Percentiles rank a stretch among this genome's conserved stretches.
These are phyloP conservation scores for Phasia obesa DNA, from an alignment of 2,888 invertebrate species.

Conservation along the genomic window DNA sequence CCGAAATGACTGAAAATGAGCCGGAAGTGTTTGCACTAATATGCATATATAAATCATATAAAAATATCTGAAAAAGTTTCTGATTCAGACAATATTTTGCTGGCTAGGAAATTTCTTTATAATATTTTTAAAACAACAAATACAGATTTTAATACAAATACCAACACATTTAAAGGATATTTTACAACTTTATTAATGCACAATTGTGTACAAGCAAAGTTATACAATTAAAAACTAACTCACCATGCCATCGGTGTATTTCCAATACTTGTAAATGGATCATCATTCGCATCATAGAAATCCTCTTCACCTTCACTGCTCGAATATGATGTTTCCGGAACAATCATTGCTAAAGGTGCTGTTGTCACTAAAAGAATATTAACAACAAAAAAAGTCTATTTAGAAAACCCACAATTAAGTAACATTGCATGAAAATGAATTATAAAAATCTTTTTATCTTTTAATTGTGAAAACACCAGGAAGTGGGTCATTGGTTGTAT, in stretches of 20 bases:
- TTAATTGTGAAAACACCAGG: no score
- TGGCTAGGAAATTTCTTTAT: no score
- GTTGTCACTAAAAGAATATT: constrained; percentile 75
- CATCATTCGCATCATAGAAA: constrained; percentile 95
- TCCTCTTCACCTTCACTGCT: constrained; percentile 98
- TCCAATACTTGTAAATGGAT: constrained; percentile 84
- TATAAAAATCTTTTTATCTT: background rate
- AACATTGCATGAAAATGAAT: background rate
- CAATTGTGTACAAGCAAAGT: background rate
- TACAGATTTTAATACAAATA: no score
- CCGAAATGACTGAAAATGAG: no score
- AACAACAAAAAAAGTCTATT: background rate
- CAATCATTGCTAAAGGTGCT: constrained; percentile 81
- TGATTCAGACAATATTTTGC: no score
- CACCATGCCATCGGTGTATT: constrained; percentile 82
- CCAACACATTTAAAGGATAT: no score
- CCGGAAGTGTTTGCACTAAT: no score
- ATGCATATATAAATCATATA: no score
- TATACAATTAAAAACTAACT: constrained; percentile 75
- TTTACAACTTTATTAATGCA: no score
- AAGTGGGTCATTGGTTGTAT: no score
- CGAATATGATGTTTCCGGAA: constrained; percentile 97
- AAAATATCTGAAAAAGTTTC: no score
- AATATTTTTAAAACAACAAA: no score
- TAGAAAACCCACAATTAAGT: background rate